A percentile compares a stretch with the other conserved stretches of the same genome.
These are phyloP conservation scores for Agriopis leucophaearia DNA, from an alignment of 2,888 invertebrate species.

Conservation along the genomic window DNA sequence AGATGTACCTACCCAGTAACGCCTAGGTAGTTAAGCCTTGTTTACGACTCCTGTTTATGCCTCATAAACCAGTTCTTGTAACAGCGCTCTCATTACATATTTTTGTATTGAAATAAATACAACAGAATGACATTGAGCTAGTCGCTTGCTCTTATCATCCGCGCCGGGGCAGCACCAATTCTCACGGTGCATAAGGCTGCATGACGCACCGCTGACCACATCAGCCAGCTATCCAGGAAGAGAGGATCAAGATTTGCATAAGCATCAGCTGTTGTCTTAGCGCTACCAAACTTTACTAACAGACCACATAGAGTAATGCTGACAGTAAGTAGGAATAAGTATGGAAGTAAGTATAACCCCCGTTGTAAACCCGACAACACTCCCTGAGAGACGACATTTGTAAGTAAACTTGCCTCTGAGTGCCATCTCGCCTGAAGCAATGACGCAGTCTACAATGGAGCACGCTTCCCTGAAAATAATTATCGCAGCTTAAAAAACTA, in stretches of 20 bases:
- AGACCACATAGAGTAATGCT: conserved; percentile 4
- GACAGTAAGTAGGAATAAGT: not conserved
- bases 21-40: too few relatives aligned
- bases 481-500: too few relatives aligned
- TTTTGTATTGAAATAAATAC: not conserved
- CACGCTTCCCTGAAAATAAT: too few relatives aligned
- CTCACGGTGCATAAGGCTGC: conserved; percentile 55
- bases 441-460: too few relatives aligned
- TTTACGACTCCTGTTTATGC: too few relatives aligned
- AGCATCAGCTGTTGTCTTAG: conserved; percentile 46
- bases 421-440: too few relatives aligned
- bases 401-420: too few relatives aligned
- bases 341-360: not conserved
- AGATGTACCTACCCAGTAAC: too few relatives aligned
- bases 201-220: conserved; percentile 72
- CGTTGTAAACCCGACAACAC: not conserved
- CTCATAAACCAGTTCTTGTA: too few relatives aligned
- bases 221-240: conserved; percentile 74
- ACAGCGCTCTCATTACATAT: too few relatives aligned
- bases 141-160: conserved; percentile 31
- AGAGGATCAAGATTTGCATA: conserved; percentile 54
- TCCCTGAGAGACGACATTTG: too few relatives aligned
- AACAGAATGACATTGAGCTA: conserved; percentile 21
- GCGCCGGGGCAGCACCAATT: conserved; percentile 43
- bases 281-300: conserved; percentile 6